These are phyloP conservation scores for Pseudomugil tenellus DNA, from an alignment of 2,797 vertebrate genomes.

Conservation along the genomic window DNA sequence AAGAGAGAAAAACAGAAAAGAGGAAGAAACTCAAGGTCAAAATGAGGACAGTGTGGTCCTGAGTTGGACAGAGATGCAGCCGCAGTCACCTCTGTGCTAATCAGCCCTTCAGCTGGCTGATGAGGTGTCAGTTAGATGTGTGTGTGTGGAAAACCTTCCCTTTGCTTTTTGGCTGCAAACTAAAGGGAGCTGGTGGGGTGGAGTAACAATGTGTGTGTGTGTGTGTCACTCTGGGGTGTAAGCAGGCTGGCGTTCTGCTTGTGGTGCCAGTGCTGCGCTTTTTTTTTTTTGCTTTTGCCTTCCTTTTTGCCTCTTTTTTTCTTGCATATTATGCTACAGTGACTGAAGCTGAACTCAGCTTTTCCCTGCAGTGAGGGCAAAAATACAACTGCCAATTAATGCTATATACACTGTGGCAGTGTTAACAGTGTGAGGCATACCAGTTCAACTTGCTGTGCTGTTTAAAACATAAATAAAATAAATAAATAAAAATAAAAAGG, in stretches of 20 bases:
- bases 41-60: conserved; percentile 73
- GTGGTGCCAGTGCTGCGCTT: conserved; percentile 75
- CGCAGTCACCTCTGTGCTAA: conserved; percentile 81
- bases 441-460: conserved; percentile 51
- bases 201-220: conserved; percentile 58
- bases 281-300: conserved; percentile 57
- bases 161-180: conserved; percentile 76
- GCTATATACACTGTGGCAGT: conserved; percentile 64
- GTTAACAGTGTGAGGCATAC: conserved; percentile 67
- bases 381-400: conserved; percentile 75
- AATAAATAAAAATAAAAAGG: conserved; percentile 49
- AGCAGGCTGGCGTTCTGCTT: conserved; percentile 73
- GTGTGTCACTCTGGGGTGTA: conserved; percentile 73
- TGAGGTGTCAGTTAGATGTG: conserved; percentile 72
- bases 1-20: conserved; percentile 26
- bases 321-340: conserved; percentile 76
- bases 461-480: conserved; percentile 23
- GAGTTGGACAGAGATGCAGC: conserved; percentile 69
- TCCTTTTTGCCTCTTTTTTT: conserved; percentile 53
- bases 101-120: conserved; percentile 76
- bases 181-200: conserved; percentile 69
- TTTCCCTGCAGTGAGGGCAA: conserved; percentile 75
- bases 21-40: conserved; percentile 72
- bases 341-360: conserved; percentile 72
- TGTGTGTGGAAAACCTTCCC: conserved; percentile 60